Percentiles rank a stretch among this genome's conserved stretches.
Conservation (phyloP, 2,797 vertebrate species). For the Labeo calbasu region DNA sequence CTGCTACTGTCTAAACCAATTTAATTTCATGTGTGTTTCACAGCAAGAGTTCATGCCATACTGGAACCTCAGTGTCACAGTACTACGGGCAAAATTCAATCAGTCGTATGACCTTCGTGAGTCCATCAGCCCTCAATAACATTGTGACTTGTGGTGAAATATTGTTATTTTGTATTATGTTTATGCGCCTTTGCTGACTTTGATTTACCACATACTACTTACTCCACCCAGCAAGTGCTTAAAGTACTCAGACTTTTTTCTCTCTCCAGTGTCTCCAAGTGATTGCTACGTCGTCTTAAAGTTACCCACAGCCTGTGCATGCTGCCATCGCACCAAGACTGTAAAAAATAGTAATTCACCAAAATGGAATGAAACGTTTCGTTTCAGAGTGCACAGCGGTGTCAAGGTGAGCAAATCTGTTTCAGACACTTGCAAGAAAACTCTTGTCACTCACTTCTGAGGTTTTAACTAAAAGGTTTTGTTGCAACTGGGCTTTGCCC, state of each 20-base stretch:
- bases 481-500: neutral
- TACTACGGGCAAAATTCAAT: conserved; percentile 74
- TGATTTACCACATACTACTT: neutral
- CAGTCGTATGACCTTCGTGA: conserved; percentile 76
- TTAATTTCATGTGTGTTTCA: neutral
- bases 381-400: conserved; percentile 76
- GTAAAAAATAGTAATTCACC: conserved; percentile 77
- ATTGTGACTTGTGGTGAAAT: neutral
- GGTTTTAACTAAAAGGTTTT: neutral
- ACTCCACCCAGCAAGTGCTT: neutral
- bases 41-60: conserved; percentile 61
- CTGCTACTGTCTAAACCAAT: neutral
- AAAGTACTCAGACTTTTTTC: neutral
- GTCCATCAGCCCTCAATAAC: neutral
- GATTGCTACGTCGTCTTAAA: conserved; percentile 82
- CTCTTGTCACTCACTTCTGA: neutral
- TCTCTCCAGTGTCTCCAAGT: conserved; percentile 75
- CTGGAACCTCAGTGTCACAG: conserved; percentile 77
- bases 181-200: neutral
- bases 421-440: neutral
- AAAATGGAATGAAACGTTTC: conserved; percentile 84
- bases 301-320: conserved; percentile 80
- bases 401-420: conserved; percentile 77
- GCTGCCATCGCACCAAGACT: conserved; percentile 73
- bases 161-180: neutral